Evolutionary conservation across 2,888 invertebrate genomes (phyloP).

Genomic region (Ischnus inquisitorius): DNA sequence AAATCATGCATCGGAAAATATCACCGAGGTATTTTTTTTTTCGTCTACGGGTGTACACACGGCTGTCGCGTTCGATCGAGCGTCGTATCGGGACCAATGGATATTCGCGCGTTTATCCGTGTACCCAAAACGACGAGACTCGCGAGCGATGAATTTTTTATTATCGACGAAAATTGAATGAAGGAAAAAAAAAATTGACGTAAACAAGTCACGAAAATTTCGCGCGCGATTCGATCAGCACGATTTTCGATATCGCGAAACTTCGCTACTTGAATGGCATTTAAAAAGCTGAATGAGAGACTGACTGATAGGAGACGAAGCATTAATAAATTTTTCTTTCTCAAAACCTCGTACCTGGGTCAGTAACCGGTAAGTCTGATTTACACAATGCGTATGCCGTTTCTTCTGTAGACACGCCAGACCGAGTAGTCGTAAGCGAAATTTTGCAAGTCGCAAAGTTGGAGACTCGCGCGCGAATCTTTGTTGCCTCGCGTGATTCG

Average conservation of each 20-base stretch:
- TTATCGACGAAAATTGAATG: background rate
- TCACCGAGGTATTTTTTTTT: conserved; percentile 17
- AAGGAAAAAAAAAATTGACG: background rate
- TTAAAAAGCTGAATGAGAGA: too few species aligned
- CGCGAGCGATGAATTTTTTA: background rate
- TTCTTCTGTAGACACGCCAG: background rate
- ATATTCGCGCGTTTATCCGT: background rate
- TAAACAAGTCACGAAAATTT: background rate
- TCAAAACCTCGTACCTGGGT: background rate
- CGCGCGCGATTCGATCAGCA: background rate
- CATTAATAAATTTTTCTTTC: background rate
- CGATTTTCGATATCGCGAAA: background rate
- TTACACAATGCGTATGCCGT: background rate
- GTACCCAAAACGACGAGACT: background rate
- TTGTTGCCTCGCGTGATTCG: conserved; percentile 2
- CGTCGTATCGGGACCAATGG: background rate
- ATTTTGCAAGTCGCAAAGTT: conserved; percentile 28
- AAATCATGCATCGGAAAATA: conserved; percentile 38
- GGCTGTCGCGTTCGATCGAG: conserved; percentile 11
- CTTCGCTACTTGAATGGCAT: too few species aligned
- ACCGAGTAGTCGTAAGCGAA: conserved; percentile 8
- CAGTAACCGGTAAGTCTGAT: background rate
- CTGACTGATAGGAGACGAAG: background rate
- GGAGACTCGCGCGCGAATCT: background rate
- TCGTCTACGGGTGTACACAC: background rate